A percentile compares a stretch with the other conserved stretches of the same genome.
These are phyloP conservation scores for Napeogenes inachia DNA, from an alignment of 2,888 invertebrate species.

Conservation along the genomic window DNA sequence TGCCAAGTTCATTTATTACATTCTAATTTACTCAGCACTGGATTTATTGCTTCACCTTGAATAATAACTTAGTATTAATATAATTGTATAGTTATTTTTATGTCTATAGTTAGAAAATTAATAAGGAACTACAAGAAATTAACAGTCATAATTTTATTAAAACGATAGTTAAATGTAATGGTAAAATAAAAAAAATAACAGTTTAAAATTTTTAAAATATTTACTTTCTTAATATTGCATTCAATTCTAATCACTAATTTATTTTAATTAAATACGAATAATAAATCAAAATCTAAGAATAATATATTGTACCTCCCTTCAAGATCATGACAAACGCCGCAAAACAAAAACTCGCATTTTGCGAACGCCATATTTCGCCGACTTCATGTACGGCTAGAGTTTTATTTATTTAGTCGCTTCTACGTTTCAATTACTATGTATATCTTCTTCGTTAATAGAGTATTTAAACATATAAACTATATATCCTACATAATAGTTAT, in stretches of 20 bases:
- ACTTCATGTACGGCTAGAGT: neutral
- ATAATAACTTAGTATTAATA: neutral
- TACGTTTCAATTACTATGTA: neutral
- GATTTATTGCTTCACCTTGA: neutral
- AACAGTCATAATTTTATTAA: no score
- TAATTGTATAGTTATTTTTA: neutral
- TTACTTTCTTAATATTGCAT: no score
- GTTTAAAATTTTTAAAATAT: no score
- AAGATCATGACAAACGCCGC: conserved; percentile 35
- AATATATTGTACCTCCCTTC: conserved; percentile 3
- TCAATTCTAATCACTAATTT: no score
- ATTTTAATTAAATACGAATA: neutral
- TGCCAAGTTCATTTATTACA: conserved; percentile 4
- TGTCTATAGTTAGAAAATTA: no score
- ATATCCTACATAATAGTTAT: no score
- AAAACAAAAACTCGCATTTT: conserved; percentile 29
- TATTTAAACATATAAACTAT: no score
- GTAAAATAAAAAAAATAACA: no score
- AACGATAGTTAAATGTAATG: no score
- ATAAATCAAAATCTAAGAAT: neutral
- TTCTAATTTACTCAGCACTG: neutral
- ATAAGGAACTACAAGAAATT: no score
- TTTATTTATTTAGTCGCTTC: neutral
- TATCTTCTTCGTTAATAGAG: no score
- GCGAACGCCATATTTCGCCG: neutral